Conservation (phyloP, 2,797 vertebrate genomes). For the Danio aesculapii region DNA sequence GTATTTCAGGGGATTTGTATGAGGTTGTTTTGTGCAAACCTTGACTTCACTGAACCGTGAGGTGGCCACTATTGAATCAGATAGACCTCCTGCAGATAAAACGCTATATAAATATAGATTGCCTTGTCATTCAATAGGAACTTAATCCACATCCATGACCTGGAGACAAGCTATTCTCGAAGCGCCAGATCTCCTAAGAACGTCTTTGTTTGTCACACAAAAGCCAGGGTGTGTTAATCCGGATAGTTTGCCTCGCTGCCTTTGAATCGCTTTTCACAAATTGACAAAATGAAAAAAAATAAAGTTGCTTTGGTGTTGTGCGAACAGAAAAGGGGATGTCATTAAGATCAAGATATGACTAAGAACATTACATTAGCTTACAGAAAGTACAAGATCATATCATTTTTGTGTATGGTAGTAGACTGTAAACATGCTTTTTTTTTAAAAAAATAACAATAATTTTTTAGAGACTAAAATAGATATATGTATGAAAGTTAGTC, state of each 20-base stretch:
- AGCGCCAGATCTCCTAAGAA: constrained; percentile 48
- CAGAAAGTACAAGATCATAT: not conserved
- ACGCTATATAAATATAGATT: constrained; percentile 78
- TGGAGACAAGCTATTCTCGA: constrained; percentile 62
- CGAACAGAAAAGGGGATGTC: not conserved
- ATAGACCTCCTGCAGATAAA: constrained; percentile 71
- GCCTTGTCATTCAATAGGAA: constrained; percentile 65
- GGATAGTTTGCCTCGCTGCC: constrained; percentile 41
- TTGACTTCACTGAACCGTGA: constrained; percentile 67
- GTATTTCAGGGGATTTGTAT: constrained; percentile 72
- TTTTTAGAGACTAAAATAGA: too few relatives aligned
- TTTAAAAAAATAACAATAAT: too few relatives aligned
- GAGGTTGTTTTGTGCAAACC: constrained; percentile 67
- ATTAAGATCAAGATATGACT: not conserved
- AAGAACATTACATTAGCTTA: not conserved
- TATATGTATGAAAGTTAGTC: too few relatives aligned
- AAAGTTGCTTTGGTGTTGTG: not conserved
- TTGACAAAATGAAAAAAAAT: not conserved
- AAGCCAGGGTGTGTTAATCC: constrained; percentile 60
- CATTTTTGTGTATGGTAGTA: too few relatives aligned
- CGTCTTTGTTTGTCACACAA: constrained; percentile 64
- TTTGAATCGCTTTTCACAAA: constrained; percentile 30
- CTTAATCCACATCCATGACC: constrained; percentile 74
- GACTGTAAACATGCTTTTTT: too few relatives aligned
- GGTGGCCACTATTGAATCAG: constrained; percentile 68